Conservation (phyloP, 2,113 vertebrate species). For the Actinemys pallida region DNA sequence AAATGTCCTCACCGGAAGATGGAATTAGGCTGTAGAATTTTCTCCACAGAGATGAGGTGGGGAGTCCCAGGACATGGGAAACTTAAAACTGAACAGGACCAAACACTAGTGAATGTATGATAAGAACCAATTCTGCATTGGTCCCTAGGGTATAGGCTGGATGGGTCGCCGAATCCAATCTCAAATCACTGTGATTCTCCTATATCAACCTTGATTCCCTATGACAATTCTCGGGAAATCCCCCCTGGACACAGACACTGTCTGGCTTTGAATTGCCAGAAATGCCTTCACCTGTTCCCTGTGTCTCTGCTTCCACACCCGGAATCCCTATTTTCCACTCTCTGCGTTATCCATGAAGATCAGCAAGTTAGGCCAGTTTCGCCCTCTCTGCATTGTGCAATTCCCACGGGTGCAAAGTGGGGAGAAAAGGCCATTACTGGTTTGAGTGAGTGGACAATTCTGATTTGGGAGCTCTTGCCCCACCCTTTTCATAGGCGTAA, state of each 20-base stretch:
- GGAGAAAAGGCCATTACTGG: not conserved
- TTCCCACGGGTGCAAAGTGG: not conserved
- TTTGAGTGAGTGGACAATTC: not conserved
- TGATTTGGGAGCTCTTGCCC: not conserved
- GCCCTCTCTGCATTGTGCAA: not conserved
- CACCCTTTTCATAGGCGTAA: not conserved
- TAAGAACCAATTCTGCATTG: not conserved
- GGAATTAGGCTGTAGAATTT: not conserved
- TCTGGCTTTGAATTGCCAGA: not conserved
- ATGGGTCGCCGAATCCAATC: not conserved
- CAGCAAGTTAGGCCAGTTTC: accelerated
- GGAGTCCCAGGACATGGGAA: not conserved
- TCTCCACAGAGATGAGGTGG: accelerated
- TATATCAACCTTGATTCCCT: accelerated
- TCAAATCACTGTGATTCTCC: not conserved
- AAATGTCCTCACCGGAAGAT: not conserved
- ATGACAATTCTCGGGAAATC: not conserved
- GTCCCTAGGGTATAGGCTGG: not conserved
- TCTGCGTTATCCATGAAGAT: not conserved
- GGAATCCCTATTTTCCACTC: not conserved
- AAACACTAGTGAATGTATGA: not conserved
- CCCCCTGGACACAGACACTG: not conserved
- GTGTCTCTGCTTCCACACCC: no score
- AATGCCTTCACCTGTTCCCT: not conserved
- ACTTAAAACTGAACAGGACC: not conserved